phyloP scores from a whole-genome alignment of 2,888 invertebrate species.

The Eupithecia dodoneata region DNA sequence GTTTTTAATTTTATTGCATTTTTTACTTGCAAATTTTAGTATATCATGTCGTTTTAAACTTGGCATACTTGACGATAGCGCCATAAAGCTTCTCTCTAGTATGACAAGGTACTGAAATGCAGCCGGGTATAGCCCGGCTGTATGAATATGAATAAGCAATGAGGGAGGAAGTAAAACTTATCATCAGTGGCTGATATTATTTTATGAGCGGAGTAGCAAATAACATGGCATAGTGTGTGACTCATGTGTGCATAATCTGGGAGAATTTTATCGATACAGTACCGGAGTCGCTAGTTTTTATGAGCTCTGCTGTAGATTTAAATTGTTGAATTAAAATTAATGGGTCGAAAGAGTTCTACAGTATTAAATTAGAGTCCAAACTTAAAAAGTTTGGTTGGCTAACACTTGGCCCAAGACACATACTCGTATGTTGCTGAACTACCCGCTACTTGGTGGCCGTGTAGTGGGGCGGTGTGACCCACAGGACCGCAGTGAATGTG shows the following conservation, averaged over 20 bases:
- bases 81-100: not conserved
- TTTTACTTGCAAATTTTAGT: not conserved
- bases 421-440: too few relatives aligned
- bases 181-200: constrained; percentile 14
- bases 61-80: not conserved
- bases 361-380: not conserved
- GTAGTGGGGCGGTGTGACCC: too few relatives aligned
- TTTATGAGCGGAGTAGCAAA: constrained; percentile 9
- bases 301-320: not conserved
- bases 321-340: not conserved
- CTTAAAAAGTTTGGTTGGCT: too few relatives aligned
- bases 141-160: constrained; percentile 13
- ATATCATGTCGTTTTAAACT: not conserved
- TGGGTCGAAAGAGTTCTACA: not conserved
- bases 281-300: constrained; percentile 1
- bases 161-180: constrained; percentile 19
- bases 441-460: too few relatives aligned
- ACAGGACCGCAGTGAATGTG: too few relatives aligned
- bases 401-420: too few relatives aligned
- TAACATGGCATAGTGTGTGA: not conserved
- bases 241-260: not conserved
- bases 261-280: not conserved
- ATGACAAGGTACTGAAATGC: not conserved
- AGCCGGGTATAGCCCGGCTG: not conserved
- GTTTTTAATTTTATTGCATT: not conserved